These are phyloP conservation scores for Amia ocellicauda DNA, from an alignment of 2,113 vertebrate species.

Conservation along the genomic window DNA sequence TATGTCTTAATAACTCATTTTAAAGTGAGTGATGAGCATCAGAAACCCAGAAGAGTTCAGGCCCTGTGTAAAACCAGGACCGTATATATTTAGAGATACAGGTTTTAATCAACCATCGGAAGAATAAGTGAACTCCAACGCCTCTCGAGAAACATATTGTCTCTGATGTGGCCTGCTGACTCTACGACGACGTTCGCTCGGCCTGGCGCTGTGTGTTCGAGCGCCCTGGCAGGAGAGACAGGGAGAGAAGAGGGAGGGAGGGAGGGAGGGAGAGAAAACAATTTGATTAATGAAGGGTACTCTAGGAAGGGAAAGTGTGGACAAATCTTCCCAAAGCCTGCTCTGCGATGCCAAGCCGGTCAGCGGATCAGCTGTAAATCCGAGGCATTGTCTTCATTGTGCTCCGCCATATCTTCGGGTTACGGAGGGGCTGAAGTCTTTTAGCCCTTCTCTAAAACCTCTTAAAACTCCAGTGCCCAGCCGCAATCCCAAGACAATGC, in stretches of 20 bases:
- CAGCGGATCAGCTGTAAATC: constrained; percentile 24
- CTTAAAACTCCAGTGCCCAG: constrained; percentile 19
- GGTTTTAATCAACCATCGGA: no score
- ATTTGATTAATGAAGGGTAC: constrained; percentile 20
- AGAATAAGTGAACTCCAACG: no score
- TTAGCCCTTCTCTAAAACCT: constrained; percentile 26
- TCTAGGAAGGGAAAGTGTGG: neutral
- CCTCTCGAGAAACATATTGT: no score
- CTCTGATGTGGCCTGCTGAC: no score
- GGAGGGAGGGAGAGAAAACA: neutral
- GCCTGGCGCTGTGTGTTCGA: neutral
- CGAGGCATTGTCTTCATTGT: constrained; percentile 16
- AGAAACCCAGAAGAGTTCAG: no score
- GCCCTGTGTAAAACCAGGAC: no score
- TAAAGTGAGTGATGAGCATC: no score
- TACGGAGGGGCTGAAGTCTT: constrained; percentile 12
- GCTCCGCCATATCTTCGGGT: constrained; percentile 16
- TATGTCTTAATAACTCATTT: no score
- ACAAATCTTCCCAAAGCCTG: constrained; percentile 19
- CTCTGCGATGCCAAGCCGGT: constrained; percentile 8
- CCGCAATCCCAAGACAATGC: constrained; percentile 22
- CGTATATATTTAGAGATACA: no score
- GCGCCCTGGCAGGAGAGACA: no score
- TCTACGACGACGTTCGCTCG: no score
- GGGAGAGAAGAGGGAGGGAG: neutral